phyloP scores from a whole-genome alignment of 2,113 vertebrate genomes.

The Ameiurus melas region DNA sequence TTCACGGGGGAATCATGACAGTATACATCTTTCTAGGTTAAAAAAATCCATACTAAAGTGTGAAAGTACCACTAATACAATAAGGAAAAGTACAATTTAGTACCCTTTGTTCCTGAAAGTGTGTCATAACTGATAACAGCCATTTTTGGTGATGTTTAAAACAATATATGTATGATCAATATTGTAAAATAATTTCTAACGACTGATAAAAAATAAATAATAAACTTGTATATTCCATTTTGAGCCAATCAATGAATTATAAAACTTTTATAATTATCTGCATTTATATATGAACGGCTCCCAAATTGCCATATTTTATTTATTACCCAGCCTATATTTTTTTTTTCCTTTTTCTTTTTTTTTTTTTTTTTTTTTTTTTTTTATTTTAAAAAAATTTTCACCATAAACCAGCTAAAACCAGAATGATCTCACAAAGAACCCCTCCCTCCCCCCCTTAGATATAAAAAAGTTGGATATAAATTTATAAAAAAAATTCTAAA shows the following conservation, averaged over 20 bases:
- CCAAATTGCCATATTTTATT: neutral
- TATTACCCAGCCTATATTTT: too few species aligned
- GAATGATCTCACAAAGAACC: too few species aligned
- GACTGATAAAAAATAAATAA: neutral
- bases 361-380: too few species aligned
- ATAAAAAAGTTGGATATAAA: too few species aligned
- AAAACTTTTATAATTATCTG: neutral
- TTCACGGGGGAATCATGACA: too few species aligned
- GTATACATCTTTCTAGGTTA: too few species aligned
- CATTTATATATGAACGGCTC: neutral
- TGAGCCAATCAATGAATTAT: neutral
- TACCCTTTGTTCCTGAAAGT: neutral
- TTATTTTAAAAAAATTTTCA: too few species aligned
- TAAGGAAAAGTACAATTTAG: neutral
- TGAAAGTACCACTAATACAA: neutral
- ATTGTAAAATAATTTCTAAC: neutral
- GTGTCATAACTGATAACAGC: neutral
- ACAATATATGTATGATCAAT: neutral
- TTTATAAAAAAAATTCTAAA: too few species aligned
- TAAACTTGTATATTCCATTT: neutral
- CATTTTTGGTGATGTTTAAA: neutral
- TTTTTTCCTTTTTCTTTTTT: too few species aligned
- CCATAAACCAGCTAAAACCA: neutral
- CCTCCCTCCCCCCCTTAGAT: too few species aligned
- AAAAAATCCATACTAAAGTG: too few species aligned